Percentiles rank a stretch among this genome's conserved stretches.
Conservation (phyloP, 2,797 vertebrate genomes). For the Brotula barbata region DNA sequence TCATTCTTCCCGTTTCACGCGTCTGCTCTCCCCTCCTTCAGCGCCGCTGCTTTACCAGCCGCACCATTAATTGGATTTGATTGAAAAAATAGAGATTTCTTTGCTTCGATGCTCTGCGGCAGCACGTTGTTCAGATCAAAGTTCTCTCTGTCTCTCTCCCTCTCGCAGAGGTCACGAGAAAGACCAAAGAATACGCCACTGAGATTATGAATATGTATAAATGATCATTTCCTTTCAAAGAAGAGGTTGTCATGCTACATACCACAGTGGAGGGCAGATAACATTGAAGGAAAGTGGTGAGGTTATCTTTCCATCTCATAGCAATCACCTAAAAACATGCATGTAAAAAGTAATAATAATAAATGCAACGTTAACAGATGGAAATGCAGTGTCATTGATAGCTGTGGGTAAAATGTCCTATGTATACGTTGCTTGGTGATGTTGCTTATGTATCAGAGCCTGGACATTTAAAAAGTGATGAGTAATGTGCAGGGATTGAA, state of each 20-base stretch:
- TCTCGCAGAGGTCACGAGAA: conserved; percentile 51
- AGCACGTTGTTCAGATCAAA: conserved; percentile 37
- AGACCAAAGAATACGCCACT: conserved; percentile 39
- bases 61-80: conserved; percentile 51
- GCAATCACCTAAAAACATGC: neutral
- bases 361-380: no score
- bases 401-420: conserved; percentile 16
- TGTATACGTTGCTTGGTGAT: conserved; percentile 12
- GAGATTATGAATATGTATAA: conserved; percentile 65
- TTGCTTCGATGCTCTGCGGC: conserved; percentile 17
- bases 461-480: conserved; percentile 36
- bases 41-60: conserved; percentile 29
- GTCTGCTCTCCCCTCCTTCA: conserved; percentile 3
- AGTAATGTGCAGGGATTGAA: conserved; percentile 33
- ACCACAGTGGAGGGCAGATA: conserved; percentile 49
- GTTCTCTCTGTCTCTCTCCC: neutral
- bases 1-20: conserved; percentile 22
- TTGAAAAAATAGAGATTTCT: conserved; percentile 44
- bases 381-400: neutral
- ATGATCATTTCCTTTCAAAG: conserved; percentile 55
- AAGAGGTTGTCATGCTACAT: conserved; percentile 56
- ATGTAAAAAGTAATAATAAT: neutral
- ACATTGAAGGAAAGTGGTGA: conserved; percentile 30
- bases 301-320: conserved; percentile 49
- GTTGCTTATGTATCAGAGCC: conserved; percentile 4